These are phyloP conservation scores for Botia kubotai DNA, from an alignment of 2,797 vertebrate genomes.

Conservation along the genomic window DNA sequence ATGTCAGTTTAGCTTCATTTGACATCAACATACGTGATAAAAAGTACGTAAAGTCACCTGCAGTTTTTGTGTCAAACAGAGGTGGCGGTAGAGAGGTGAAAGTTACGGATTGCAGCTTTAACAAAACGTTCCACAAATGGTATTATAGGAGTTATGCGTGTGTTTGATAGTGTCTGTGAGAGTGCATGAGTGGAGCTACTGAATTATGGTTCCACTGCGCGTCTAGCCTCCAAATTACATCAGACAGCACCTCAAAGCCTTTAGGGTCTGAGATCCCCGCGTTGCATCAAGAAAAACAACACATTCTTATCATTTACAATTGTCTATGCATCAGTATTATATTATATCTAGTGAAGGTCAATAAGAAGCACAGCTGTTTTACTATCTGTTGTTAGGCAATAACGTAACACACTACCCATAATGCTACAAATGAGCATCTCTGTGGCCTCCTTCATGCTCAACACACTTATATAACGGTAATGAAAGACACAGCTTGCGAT, in stretches of 20 bases:
- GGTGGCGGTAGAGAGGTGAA: no score
- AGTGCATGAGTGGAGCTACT: conserved; percentile 33
- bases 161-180: conserved; percentile 5
- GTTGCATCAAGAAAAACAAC: conserved; percentile 24
- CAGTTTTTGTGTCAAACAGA: no score
- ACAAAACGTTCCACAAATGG: conserved; percentile 14
- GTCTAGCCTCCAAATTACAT: conserved; percentile 58
- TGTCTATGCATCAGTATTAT: background rate
- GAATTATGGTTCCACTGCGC: conserved; percentile 41
- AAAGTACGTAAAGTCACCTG: no score
- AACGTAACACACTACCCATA: background rate
- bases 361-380: background rate
- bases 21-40: no score
- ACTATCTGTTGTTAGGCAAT: background rate
- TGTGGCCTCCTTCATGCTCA: conserved; percentile 9
- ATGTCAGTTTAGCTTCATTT: no score
- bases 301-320: background rate
- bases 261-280: conserved; percentile 20
- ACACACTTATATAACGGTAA: conserved; percentile 55
- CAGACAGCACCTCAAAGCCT: conserved; percentile 44
- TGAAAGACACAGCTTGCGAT: conserved; percentile 51
- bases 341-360: conserved; percentile 2
- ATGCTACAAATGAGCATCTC: conserved; percentile 10
- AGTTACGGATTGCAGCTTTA: background rate
- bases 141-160: background rate